A percentile compares a stretch with the other conserved stretches of the same genome.
Evolutionary conservation across 1,140 invertebrate species (phyloP).

Genomic region (Palaemon carinicauda): DNA sequence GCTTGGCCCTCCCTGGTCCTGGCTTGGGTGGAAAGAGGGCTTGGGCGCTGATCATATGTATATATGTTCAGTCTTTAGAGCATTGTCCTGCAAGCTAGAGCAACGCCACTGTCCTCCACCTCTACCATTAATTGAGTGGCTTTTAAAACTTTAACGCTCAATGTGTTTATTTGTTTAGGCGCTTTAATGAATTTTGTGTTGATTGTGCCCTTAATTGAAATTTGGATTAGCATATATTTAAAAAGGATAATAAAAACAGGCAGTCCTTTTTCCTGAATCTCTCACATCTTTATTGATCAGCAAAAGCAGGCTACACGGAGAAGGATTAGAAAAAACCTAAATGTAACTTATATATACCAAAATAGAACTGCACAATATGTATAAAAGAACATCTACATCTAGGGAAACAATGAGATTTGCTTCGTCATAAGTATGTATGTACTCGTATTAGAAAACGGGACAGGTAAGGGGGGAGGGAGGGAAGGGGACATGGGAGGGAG

Average conservation of each 20-base stretch:
- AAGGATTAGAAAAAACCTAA: constrained; percentile 58
- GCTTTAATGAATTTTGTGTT: too few relatives aligned
- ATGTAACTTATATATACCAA: constrained; percentile 58
- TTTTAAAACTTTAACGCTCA: too few relatives aligned
- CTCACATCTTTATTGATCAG: constrained; percentile 57
- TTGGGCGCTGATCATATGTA: too few relatives aligned
- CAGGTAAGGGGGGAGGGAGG: background rate
- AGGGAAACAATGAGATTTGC: constrained; percentile 33
- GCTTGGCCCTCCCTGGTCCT: too few relatives aligned
- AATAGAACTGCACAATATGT: constrained; percentile 58
- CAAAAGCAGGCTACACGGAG: constrained; percentile 54
- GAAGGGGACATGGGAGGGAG: background rate
- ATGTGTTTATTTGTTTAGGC: too few relatives aligned
- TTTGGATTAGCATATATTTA: background rate
- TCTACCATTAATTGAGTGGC: too few relatives aligned
- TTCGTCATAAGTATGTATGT: constrained; percentile 24
- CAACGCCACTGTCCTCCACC: too few relatives aligned
- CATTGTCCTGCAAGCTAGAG: too few relatives aligned
- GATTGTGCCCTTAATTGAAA: too few relatives aligned
- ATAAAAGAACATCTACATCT: constrained; percentile 56
- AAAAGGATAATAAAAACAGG: background rate
- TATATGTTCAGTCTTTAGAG: too few relatives aligned
- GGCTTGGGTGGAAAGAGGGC: too few relatives aligned
- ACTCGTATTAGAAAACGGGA: constrained; percentile 40
- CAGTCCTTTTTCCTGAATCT: constrained; percentile 30